Conservation (phyloP, 35 echinoderm and acorn worm genomes). For the Holothuria glaberrima region DNA sequence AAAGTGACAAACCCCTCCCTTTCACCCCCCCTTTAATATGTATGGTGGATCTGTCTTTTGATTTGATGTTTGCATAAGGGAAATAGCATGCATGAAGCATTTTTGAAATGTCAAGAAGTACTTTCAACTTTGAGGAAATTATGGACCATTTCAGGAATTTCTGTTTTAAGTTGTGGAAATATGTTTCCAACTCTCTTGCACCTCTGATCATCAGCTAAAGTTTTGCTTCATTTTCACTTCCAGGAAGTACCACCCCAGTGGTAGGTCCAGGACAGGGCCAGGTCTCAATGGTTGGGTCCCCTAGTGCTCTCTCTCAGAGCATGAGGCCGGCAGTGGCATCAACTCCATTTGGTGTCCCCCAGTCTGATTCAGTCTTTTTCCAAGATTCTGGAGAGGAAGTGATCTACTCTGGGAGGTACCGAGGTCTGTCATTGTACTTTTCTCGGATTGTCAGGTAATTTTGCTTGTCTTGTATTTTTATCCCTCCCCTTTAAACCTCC, state of each 20-base stretch:
- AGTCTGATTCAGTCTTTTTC: slow-evolving; percentile 12
- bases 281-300: slow-evolving; percentile 54
- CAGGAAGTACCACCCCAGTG: slow-evolving; percentile 73
- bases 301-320: slow-evolving; percentile 6
- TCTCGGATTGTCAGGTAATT: slow-evolving; percentile 66
- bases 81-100: no score
- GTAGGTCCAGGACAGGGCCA: slow-evolving; percentile 65
- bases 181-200: no score
- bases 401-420: slow-evolving; percentile 82
- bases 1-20: no score
- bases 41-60: no score
- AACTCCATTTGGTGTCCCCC: slow-evolving; percentile 57
- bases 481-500: no score
- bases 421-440: slow-evolving; percentile 90
- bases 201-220: no score
- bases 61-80: no score
- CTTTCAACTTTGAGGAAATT: no score
- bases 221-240: not conserved
- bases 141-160: no score
- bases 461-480: not conserved
- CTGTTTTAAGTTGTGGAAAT: no score
- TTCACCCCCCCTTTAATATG: no score
- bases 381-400: slow-evolving; percentile 24
- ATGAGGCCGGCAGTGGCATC: slow-evolving; percentile 75
- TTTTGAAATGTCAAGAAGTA: no score